Evolutionary conservation across 2,113 vertebrate species (phyloP), one percentile per base, ranked within the genome.

Genomic region (Platichthys flesus): DNA sequence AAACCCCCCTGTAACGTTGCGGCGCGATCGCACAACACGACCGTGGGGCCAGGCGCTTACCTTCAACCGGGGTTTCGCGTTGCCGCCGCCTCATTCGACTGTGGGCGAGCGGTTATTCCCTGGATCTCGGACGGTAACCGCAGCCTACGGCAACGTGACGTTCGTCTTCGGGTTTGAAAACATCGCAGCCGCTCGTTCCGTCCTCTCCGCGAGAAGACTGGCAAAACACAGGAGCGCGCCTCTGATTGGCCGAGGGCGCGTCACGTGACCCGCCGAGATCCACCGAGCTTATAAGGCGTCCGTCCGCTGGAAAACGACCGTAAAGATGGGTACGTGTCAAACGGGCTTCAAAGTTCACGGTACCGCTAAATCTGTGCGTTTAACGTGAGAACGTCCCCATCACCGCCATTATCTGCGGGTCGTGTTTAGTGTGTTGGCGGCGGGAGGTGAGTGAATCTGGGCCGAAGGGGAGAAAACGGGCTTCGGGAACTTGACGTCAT

Each of bases 111-210:
- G 51, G 68, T 79, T 86, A 77, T 88, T 78, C 79, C 64, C 79
- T 42, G 84, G 88, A 91, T 83, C 84, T 28, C 75, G 79, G 82
- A 89, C 84, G 90, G 82, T 88, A 85, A 89, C 86, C 73, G 89
- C 85, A 86, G 85, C 82, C 90, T 89, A 89, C 90, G 90, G 85
- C 91, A 79, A 90, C 61, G 90, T 94, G 92, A 90, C 93, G 93
- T 93, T 90, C 91, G 84, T 89, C 73, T 87, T 87, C 88, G 92
- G 67, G 86, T 92, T 94, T 94, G 94, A 95, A 95, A 95, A 95
- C 94, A 95, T 94, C 92, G 71, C 91, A 90, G 88, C 78, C 74
- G 88, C 14, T 54, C 20, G 51, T 86, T 90, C 86, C 84, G 87
- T 86, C 88, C 93, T 91, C 92, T 89, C 92, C 78, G 87, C 94